These are phyloP conservation scores for Lophius piscatorius DNA, from an alignment of 2,113 vertebrate species.

Conservation along the genomic window DNA sequence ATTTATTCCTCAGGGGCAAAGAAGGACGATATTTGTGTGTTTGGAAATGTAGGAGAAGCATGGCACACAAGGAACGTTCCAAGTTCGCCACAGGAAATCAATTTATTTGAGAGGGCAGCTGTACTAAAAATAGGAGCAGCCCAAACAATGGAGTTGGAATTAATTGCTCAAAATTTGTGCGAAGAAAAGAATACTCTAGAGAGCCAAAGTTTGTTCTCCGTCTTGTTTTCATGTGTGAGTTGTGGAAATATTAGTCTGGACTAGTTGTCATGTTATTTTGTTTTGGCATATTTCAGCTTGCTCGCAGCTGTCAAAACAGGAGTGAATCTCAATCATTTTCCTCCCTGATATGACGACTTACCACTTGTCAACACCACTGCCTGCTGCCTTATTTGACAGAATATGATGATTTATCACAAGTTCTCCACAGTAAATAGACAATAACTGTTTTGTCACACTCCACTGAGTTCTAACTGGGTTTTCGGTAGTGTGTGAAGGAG, in stretches of 20 bases:
- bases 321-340: slow-evolving; percentile 72
- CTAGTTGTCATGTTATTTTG: slow-evolving; percentile 69
- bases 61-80: slow-evolving; percentile 68
- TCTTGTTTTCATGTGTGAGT: slow-evolving; percentile 66
- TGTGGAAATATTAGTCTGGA: slow-evolving; percentile 75
- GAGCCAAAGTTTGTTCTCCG: slow-evolving; percentile 74
- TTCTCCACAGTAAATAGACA: slow-evolving; percentile 75
- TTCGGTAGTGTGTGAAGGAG: slow-evolving; percentile 64
- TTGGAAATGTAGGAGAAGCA: slow-evolving; percentile 28
- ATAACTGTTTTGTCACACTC: slow-evolving; percentile 83
- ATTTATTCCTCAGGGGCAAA: slow-evolving; percentile 76
- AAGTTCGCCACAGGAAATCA: slow-evolving; percentile 79
- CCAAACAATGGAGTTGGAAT: slow-evolving; percentile 72
- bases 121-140: slow-evolving; percentile 75
- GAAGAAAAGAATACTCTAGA: slow-evolving; percentile 63
- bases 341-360: slow-evolving; percentile 62
- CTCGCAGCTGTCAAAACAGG: slow-evolving; percentile 72
- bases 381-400: slow-evolving; percentile 74
- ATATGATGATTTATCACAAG: slow-evolving; percentile 78
- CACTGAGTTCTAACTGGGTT: slow-evolving; percentile 76
- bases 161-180: slow-evolving; percentile 76
- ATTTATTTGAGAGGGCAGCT: slow-evolving; percentile 79
- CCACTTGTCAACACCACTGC: slow-evolving; percentile 63
- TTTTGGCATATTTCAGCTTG: slow-evolving; percentile 64
- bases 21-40: slow-evolving; percentile 62